phyloP scores from a whole-genome alignment of 2,797 vertebrate species.

The Lepus oiostolus region DNA sequence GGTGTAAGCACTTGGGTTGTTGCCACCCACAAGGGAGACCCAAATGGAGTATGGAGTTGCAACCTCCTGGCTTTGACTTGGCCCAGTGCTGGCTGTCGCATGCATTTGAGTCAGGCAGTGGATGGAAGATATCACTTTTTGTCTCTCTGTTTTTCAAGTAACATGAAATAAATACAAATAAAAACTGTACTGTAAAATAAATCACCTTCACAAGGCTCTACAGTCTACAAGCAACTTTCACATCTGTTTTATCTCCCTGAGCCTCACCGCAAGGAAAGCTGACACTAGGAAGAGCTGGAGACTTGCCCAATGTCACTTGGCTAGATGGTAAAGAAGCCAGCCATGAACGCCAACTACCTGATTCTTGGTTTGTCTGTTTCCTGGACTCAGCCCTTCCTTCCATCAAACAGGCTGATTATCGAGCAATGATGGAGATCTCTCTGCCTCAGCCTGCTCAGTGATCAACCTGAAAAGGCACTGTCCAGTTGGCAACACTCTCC shows the following conservation, averaged over 20 bases:
- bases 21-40: too few relatives aligned
- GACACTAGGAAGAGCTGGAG: background rate
- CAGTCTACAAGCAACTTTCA: background rate
- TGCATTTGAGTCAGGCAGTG: too few relatives aligned
- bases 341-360: background rate
- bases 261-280: background rate
- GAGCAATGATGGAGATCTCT: conserved; percentile 39
- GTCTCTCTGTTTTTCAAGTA: too few relatives aligned
- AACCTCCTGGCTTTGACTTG: too few relatives aligned
- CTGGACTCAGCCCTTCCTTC: background rate
- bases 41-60: too few relatives aligned
- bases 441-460: background rate
- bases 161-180: too few relatives aligned
- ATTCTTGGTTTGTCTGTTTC: background rate
- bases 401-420: background rate
- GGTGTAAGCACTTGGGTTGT: too few relatives aligned
- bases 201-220: background rate
- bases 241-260: conserved; percentile 1
- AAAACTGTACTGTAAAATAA: background rate
- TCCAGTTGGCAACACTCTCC: background rate
- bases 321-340: background rate
- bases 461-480: conserved; percentile 7
- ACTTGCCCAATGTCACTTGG: background rate
- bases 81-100: too few relatives aligned
- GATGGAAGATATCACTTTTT: too few relatives aligned